phyloP scores from a whole-genome alignment of 2,888 invertebrate species.

The Acrobeloides nanus region DNA sequence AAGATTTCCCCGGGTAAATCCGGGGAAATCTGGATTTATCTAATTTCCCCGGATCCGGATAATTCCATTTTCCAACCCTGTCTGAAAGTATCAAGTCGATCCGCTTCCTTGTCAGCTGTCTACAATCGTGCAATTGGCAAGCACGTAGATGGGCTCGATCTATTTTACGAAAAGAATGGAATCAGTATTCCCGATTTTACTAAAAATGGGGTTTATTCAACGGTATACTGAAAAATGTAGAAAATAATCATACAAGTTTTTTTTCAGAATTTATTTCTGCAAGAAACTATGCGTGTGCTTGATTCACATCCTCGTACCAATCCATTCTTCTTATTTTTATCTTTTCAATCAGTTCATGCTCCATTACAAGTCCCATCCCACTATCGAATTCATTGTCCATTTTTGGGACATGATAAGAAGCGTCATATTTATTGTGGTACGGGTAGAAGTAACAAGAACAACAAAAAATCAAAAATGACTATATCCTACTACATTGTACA shows the following conservation, averaged over 20 bases:
- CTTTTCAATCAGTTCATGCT: constrained; percentile 53
- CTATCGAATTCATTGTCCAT: constrained; percentile 32
- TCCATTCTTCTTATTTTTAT: constrained; percentile 52
- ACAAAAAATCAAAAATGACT: constrained; percentile 13
- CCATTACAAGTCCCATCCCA: constrained; percentile 45
- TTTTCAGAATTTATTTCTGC: constrained; percentile 39
- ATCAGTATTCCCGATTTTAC: constrained; percentile 34
- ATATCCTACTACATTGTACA: too few relatives aligned
- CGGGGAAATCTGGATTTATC: too few relatives aligned
- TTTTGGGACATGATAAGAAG: constrained; percentile 21
- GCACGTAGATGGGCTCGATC: constrained; percentile 39
- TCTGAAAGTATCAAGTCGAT: too few relatives aligned
- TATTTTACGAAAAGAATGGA: constrained; percentile 41
- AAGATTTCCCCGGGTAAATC: too few relatives aligned
- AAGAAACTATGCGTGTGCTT: constrained; percentile 35
- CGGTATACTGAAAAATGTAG: constrained; percentile 23
- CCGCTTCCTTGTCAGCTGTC: constrained; percentile 28
- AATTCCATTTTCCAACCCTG: too few relatives aligned
- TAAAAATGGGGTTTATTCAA: constrained; percentile 45
- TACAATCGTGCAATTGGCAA: constrained; percentile 34
- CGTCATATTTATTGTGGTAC: constrained; percentile 42
- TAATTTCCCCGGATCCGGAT: too few relatives aligned
- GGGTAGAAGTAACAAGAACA: constrained; percentile 8
- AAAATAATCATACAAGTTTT: neutral
- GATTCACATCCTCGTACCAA: constrained; percentile 21